Evolutionary conservation across 2,113 vertebrate species (phyloP), one percentile per base, ranked within the genome.

Genomic region (Coracopsis vasa): DNA sequence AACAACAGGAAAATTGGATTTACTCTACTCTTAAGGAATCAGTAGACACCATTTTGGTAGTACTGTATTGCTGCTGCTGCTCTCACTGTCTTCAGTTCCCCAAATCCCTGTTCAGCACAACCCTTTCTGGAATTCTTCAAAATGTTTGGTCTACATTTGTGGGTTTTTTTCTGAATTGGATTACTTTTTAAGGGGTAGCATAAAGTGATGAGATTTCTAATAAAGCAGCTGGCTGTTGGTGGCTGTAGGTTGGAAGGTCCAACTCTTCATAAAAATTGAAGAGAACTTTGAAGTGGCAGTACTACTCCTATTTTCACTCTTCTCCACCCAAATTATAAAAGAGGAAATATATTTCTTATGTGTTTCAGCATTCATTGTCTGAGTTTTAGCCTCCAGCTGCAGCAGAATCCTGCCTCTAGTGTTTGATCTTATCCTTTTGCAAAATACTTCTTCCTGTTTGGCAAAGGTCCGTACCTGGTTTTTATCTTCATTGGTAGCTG

Each of bases 361-460:
- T 78, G 37, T 94, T 95, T 93, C 56, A 87, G 44, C 9, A 51
- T 67, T 90, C 33, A 29, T 65, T 92, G 69, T 69, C 58, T 88
- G 67, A 77, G 19, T 47, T 85, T 75, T 92, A 84, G n/a, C 17
- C 60, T 70, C 48, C 42, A 84, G 47, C 44, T 87, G 54, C 37
- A 50, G 48, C 56, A 58, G 61, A 61, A 74, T 41, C 61, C 61
- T 48, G 19, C 10, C 29, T 88, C 44, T 80, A 7, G 1, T 50
- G 6, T 80, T 77, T 80, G 50, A 91, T 77, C 60, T 56, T 69
- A 56, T 86, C 45, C 41, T 91, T 87, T 56, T 61, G 35, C 70
- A 92, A 94, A 93, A 93, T 51, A 72, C 29, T 54, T 92, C 29
- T 42, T 90, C 86, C 58, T 93, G 58, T 67, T 93, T 81, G 75